Conservation (phyloP, 2,113 vertebrate species). For the Argyrosomus japonicus region DNA sequence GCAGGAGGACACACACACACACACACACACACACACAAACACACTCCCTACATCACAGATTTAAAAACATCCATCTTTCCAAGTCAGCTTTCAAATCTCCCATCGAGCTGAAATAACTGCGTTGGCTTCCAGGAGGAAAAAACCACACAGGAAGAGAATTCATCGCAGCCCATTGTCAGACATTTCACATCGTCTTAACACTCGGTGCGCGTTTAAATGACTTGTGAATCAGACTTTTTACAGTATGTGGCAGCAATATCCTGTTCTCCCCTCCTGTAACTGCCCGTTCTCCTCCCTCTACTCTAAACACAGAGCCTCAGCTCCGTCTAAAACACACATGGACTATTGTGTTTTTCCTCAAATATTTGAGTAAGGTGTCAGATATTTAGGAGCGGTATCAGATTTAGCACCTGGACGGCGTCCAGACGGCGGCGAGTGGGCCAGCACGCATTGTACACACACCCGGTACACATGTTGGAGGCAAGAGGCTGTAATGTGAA, state of each 20-base stretch:
- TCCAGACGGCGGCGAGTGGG: slow-evolving; percentile 51
- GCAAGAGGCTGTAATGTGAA: neutral
- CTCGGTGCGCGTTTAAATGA: slow-evolving; percentile 28
- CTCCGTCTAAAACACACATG: slow-evolving; percentile 49
- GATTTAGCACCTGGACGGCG: slow-evolving; percentile 61
- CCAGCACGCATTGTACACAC: slow-evolving; percentile 23
- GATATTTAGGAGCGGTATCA: slow-evolving; percentile 68
- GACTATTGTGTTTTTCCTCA: slow-evolving; percentile 66
- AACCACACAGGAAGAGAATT: neutral
- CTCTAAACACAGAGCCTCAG: slow-evolving; percentile 45
- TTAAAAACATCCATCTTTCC: neutral
- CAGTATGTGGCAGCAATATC: slow-evolving; percentile 38
- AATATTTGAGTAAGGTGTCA: slow-evolving; percentile 80
- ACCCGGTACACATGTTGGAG: slow-evolving; percentile 24
- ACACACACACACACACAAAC: slow-evolving; percentile 14
- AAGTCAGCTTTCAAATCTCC: neutral
- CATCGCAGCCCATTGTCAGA: neutral
- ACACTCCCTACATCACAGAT: slow-evolving; percentile 3
- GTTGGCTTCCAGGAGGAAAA: slow-evolving; percentile 4
- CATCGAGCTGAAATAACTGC: neutral
- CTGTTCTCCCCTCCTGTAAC: slow-evolving; percentile 1
- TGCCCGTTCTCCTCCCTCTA: slow-evolving; percentile 12
- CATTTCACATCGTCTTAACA: slow-evolving; percentile 23
- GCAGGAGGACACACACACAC: slow-evolving; percentile 5
- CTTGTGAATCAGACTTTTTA: slow-evolving; percentile 24